Percentiles rank a stretch among this genome's conserved stretches.
phyloP scores from a whole-genome alignment of 1,140 invertebrate species.

The Drosophila asahinai region DNA sequence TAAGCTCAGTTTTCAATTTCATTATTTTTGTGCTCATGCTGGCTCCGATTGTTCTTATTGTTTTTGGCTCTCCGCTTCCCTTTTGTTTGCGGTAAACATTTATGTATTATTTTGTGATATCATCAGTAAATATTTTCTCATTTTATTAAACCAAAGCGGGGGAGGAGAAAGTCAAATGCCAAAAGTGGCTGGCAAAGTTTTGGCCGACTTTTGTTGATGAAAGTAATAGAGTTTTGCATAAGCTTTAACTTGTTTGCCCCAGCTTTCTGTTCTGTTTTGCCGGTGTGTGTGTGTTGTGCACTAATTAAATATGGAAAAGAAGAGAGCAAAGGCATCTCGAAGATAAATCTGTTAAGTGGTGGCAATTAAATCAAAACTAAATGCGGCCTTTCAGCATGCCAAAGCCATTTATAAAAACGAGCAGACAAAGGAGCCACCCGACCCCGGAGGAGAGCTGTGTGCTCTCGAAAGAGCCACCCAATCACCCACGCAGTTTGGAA shows the following conservation, averaged over 20 bases:
- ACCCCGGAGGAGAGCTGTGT: neutral
- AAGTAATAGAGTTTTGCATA: constrained; percentile 34
- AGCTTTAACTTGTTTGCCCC: constrained; percentile 28
- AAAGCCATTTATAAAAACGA: constrained; percentile 66
- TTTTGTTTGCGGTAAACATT: constrained; percentile 67
- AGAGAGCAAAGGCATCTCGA: constrained; percentile 49
- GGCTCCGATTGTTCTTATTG: constrained; percentile 56
- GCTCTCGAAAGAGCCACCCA: constrained; percentile 1
- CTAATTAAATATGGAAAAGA: constrained; percentile 54
- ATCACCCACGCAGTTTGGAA: constrained; percentile 12
- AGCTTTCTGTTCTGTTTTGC: constrained; percentile 4
- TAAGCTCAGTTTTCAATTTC: constrained; percentile 76
- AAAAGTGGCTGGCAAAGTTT: constrained; percentile 60
- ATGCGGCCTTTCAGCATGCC: constrained; percentile 67
- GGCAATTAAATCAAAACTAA: constrained; percentile 81
- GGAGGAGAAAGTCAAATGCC: constrained; percentile 23
- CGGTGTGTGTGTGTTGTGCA: constrained; percentile 23
- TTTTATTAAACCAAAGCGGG: constrained; percentile 32
- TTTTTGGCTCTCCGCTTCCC: constrained; percentile 42
- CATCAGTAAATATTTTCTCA: constrained; percentile 66
- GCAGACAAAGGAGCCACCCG: constrained; percentile 28
- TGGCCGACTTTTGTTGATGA: constrained; percentile 39
- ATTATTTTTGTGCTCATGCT: constrained; percentile 71
- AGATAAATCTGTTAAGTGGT: constrained; percentile 78
- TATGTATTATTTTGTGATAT: constrained; percentile 62